Base-by-base conservation (phyloP, 1,140 invertebrate species). In the Nebria ingens region DNA sequence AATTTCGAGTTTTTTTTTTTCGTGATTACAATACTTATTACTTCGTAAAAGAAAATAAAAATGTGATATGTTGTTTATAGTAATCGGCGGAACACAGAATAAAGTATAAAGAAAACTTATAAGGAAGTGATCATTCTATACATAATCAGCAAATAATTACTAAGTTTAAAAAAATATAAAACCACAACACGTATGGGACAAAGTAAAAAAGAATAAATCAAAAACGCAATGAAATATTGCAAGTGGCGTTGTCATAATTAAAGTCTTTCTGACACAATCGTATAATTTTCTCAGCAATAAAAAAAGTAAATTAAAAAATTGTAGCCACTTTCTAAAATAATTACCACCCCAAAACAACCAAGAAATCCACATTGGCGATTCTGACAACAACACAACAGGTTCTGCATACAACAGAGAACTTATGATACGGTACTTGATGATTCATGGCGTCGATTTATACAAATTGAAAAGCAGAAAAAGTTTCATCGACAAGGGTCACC, bases 261-360 rank as follows among this genome's bases (percentile, higher is more conserved):
- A 34, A 34, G 25, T n/a, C 25, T 34, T 34, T 34, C 25, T 34
- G 25, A 34, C 25, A 34, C 25, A 34, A 34, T 34, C 25, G 25
- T 34, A 34, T 34, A 34, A 34, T 34, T 34, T 34, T 34, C 25
- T 34, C 25, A n/a, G 6, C 25, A 34, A 34, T 34, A n/a, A 34
- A 34, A 34, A 34, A 34, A n/a, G n/a, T 34, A 34, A 34, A 34
- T 34, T 34, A 34, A 34, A 34, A 34, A n/a, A 34, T 34, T n/a
- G n/a, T 34, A n/a, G 25, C 6, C n/a, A 34, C 25, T 34, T 34
- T 34, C 25, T 34, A 34, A 34, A 34, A 34, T 34, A 34, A 34
- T 34, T 34, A 34, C 25, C 25, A 34, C 25, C 25, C 25, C n/a
- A 34, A 34, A 34, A 34, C 25, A 34, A 34, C 6, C n/a, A n/a